A percentile compares a stretch with the other conserved stretches of the same genome.
Conservation (phyloP, 2,888 invertebrate species). For the Nomada lathburiana region DNA sequence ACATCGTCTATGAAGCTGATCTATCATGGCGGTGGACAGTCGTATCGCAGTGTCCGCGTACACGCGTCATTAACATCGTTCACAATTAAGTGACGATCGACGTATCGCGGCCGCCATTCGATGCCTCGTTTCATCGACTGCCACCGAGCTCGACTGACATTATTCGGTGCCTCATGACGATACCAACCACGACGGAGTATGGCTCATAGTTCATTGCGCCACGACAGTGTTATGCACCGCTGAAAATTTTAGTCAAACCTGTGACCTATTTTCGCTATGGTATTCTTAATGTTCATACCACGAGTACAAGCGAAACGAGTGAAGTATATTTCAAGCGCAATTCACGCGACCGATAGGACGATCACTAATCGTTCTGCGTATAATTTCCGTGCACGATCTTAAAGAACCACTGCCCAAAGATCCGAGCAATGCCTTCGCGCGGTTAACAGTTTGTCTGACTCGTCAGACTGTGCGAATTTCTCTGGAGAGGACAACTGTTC, state of each 20-base stretch:
- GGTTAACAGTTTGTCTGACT: too few relatives aligned
- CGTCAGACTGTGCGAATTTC: too few relatives aligned
- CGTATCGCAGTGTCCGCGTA: slow-evolving; percentile 49
- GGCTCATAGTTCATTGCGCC: not conserved
- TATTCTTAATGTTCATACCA: too few relatives aligned
- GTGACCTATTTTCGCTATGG: too few relatives aligned
- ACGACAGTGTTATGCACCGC: not conserved
- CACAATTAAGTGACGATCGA: slow-evolving; percentile 55
- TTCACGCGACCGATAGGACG: too few relatives aligned
- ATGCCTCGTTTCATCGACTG: slow-evolving; percentile 38
- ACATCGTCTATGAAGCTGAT: slow-evolving; percentile 57
- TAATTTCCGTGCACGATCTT: too few relatives aligned
- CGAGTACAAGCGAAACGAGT: too few relatives aligned
- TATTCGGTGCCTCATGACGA: not conserved
- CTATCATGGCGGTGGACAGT: slow-evolving; percentile 59
- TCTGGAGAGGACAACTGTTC: not conserved
- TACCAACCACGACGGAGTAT: not conserved
- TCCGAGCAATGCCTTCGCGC: too few relatives aligned
- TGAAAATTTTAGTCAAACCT: not conserved
- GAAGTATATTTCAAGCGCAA: too few relatives aligned
- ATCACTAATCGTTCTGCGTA: too few relatives aligned
- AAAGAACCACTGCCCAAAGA: too few relatives aligned
- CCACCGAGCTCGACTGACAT: slow-evolving; percentile 24
- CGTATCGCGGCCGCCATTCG: slow-evolving; percentile 24
- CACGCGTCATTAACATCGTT: slow-evolving; percentile 64